Percentiles rank a stretch among this genome's conserved stretches.
These are phyloP conservation scores for Lophotriccus pileatus DNA, from an alignment of 2,797 vertebrate species.

Conservation along the genomic window DNA sequence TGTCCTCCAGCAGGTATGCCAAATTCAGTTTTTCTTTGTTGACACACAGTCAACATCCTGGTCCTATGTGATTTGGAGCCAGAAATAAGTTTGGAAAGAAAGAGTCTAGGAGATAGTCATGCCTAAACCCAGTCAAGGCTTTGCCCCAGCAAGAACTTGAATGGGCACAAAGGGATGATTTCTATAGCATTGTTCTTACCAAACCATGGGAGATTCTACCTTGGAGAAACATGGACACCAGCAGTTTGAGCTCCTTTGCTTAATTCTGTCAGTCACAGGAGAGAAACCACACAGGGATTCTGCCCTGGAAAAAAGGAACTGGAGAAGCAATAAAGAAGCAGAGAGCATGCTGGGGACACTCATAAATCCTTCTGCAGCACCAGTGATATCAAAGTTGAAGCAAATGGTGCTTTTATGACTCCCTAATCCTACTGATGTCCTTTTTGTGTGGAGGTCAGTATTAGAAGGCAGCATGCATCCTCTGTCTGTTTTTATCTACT, in stretches of 20 bases:
- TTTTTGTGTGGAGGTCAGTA: not conserved
- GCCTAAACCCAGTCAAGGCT: not conserved
- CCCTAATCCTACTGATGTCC: not conserved
- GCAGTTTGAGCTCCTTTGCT: not conserved
- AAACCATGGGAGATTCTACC: not conserved
- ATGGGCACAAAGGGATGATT: not conserved
- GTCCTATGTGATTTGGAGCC: not conserved
- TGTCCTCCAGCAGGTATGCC: not conserved
- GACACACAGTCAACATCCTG: not conserved
- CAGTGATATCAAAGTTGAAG: not conserved
- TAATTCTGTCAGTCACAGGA: not conserved
- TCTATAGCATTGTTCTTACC: not conserved
- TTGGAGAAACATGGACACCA: not conserved
- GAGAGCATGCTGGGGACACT: not conserved
- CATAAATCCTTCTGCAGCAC: not conserved
- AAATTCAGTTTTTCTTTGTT: not conserved
- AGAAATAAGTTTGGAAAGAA: not conserved
- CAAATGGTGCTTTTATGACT: not conserved
- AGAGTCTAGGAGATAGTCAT: not conserved
- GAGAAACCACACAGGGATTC: not conserved
- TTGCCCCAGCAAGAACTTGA: not conserved
- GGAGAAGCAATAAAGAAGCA: not conserved
- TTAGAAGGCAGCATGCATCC: not conserved
- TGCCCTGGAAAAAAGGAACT: not conserved
- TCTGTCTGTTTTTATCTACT: not conserved